Evolutionary conservation across 2,113 vertebrate species (phyloP).

Genomic region (Antechinus stuartii): DNA sequence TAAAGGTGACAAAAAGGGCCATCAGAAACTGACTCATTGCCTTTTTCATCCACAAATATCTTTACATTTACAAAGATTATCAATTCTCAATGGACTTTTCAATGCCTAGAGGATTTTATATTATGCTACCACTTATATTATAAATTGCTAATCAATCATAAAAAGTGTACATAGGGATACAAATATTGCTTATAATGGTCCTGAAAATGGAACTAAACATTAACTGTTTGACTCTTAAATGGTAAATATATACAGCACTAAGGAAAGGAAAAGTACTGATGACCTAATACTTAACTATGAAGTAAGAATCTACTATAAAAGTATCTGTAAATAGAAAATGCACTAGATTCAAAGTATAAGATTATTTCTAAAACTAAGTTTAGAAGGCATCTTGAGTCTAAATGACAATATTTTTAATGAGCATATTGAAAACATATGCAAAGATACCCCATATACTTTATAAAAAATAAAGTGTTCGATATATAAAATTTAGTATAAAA

Average conservation of each 20-base stretch:
- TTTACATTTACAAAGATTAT: not conserved
- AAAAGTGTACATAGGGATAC: not conserved
- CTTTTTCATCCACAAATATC: not conserved
- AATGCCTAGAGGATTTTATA: not conserved
- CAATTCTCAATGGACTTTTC: not conserved
- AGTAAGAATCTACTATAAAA: not conserved
- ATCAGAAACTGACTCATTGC: not conserved
- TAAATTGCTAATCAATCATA: not conserved
- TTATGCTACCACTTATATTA: not conserved
- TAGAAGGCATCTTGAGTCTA: slow-evolving; percentile 19
- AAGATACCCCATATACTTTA: not conserved
- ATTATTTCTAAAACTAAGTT: slow-evolving; percentile 31
- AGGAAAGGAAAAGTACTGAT: not conserved
- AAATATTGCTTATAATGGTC: not conserved
- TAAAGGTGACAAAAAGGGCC: not conserved
- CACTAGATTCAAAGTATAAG: not conserved
- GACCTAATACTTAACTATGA: not conserved
- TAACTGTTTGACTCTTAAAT: not conserved
- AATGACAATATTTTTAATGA: slow-evolving; percentile 4
- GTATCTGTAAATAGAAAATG: not conserved
- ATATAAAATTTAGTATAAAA: not conserved
- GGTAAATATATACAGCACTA: not conserved
- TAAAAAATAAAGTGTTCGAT: slow-evolving; percentile 34
- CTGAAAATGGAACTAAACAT: not conserved
- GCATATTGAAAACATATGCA: slow-evolving; percentile 16